These are phyloP conservation scores for Kradibia gibbosae DNA, from an alignment of 1,140 invertebrate genomes.

Conservation along the genomic window DNA sequence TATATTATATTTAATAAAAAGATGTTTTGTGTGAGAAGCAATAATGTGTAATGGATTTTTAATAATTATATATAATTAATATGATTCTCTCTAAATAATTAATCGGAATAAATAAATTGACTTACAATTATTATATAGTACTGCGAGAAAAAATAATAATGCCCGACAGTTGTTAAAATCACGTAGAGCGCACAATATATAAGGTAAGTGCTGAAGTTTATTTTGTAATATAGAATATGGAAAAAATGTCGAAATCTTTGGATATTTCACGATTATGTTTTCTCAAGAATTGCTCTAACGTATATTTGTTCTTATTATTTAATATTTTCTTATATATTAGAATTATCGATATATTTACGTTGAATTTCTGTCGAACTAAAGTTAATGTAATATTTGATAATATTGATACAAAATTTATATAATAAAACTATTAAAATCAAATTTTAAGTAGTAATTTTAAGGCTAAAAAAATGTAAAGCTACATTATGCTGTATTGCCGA, in stretches of 20 bases:
- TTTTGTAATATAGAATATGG: neutral
- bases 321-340: neutral
- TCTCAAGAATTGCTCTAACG: constrained; percentile 47
- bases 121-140: neutral
- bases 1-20: neutral
- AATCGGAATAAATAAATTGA: neutral
- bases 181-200: neutral
- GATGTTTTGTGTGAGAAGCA: constrained; percentile 11
- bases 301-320: neutral
- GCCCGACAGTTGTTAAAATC: constrained; percentile 26
- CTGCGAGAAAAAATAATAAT: constrained; percentile 1
- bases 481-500: neutral
- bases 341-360: constrained; percentile 3
- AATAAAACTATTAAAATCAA: constrained; percentile 2
- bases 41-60: neutral
- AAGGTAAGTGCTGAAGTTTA: neutral
- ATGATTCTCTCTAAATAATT: constrained; percentile 3
- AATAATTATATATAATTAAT: neutral
- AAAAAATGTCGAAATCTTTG: constrained; percentile 39
- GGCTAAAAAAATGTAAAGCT: neutral
- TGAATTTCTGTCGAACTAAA: neutral
- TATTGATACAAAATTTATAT: neutral
- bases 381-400: neutral
- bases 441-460: neutral
- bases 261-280: constrained; percentile 8